phyloP scores from a whole-genome alignment of 2,113 vertebrate genomes.

The Chelonoidis abingdonii region DNA sequence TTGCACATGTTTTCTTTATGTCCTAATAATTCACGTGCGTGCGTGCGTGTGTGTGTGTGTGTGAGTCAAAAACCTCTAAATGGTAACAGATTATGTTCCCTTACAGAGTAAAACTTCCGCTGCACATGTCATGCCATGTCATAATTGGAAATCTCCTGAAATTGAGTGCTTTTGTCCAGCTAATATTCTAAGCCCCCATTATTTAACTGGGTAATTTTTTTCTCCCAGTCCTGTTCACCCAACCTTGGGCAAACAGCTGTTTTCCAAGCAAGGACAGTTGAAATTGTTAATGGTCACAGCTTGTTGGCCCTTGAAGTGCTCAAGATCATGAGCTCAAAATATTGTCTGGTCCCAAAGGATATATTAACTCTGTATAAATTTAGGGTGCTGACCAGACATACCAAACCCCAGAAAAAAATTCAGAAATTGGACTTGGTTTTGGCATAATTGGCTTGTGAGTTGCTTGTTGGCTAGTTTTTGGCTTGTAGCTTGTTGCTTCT shows the following conservation, averaged over 20 bases:
- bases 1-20: neutral
- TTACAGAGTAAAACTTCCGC: neutral
- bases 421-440: too few relatives aligned
- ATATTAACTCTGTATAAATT: neutral
- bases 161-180: neutral
- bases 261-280: neutral
- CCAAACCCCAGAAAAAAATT: too few relatives aligned
- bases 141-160: neutral
- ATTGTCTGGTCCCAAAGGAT: neutral
- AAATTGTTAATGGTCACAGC: constrained; percentile 35
- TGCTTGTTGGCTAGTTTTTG: too few relatives aligned
- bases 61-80: neutral
- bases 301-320: neutral
- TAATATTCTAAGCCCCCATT: neutral
- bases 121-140: neutral
- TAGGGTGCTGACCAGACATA: neutral
- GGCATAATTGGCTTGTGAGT: too few relatives aligned
- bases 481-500: too few relatives aligned
- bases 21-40: neutral
- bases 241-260: constrained; percentile 18
- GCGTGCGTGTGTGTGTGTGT: neutral
- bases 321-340: neutral
- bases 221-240: neutral
- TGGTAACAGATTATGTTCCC: rapidly evolving
- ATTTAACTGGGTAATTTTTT: neutral